phyloP scores from a whole-genome alignment of 2,113 vertebrate species.

The Ancistrus triradiatus region DNA sequence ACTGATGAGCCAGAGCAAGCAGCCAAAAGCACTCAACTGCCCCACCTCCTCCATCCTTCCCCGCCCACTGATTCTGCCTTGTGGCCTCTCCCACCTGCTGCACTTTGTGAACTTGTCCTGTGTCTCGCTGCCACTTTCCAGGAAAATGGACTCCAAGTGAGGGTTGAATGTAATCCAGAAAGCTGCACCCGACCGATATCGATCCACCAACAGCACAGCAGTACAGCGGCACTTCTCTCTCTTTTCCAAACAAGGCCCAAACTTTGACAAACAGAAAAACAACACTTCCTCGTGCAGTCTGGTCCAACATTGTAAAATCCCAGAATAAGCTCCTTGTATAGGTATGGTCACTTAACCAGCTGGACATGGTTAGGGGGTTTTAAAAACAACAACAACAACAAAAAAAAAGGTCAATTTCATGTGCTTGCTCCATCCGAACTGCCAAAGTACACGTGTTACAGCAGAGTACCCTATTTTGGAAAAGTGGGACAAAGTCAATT shows the following conservation, averaged over 20 bases:
- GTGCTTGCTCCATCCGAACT: constrained; percentile 85
- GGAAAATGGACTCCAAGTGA: constrained; percentile 41
- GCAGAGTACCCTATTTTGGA: constrained; percentile 85
- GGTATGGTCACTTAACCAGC: constrained; percentile 55
- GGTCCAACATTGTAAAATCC: constrained; percentile 31
- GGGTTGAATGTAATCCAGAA: constrained; percentile 55
- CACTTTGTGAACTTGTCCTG: constrained; percentile 53
- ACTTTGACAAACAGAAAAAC: constrained; percentile 13
- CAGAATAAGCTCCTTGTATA: constrained; percentile 40
- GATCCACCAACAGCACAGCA: constrained; percentile 49
- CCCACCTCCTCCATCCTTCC: constrained; percentile 68
- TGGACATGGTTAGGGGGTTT: constrained; percentile 56
- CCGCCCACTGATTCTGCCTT: constrained; percentile 49
- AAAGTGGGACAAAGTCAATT: constrained; percentile 88
- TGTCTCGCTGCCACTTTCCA: constrained; percentile 32
- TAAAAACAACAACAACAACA: background rate
- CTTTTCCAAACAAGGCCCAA: background rate
- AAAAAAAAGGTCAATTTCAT: constrained; percentile 56
- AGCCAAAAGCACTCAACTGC: constrained; percentile 81
- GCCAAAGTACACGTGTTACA: constrained; percentile 83
- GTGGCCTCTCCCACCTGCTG: constrained; percentile 59
- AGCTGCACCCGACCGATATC: constrained; percentile 20
- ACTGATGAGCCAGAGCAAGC: constrained; percentile 67
- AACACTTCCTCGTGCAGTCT: constrained; percentile 23
- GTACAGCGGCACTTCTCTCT: constrained; percentile 50